A percentile compares a stretch with the other conserved stretches of the same genome.
phyloP scores from a whole-genome alignment of 2,797 vertebrate species.

The Pseudotriccus pelzelni region DNA sequence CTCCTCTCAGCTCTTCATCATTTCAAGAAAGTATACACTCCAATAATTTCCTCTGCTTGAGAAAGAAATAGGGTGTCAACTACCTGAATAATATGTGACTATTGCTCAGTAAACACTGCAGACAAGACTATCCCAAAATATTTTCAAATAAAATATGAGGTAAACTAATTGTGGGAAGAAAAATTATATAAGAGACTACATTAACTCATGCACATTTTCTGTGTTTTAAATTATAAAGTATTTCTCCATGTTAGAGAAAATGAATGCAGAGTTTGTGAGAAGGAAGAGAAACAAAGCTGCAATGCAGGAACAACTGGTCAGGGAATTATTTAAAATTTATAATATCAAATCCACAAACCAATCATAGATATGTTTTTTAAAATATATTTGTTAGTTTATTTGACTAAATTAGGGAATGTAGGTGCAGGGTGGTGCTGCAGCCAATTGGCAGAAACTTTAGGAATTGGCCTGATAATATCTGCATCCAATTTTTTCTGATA shows the following conservation, averaged over 20 bases:
- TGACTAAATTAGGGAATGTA: neutral
- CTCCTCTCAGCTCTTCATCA: neutral
- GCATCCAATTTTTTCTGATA: neutral
- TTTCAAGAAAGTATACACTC: neutral
- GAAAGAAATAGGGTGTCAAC: neutral
- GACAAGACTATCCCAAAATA: neutral
- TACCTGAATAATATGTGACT: neutral
- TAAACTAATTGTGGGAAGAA: neutral
- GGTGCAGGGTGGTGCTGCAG: neutral
- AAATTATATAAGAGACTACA: neutral
- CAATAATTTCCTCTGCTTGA: neutral
- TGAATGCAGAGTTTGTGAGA: neutral
- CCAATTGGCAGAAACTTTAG: neutral
- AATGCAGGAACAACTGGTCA: neutral
- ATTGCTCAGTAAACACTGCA: neutral
- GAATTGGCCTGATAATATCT: neutral
- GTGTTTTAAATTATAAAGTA: neutral
- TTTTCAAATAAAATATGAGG: neutral
- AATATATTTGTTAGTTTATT: neutral
- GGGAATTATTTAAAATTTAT: neutral
- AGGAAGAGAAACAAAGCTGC: neutral
- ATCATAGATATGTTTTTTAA: rapidly evolving
- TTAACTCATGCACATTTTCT: neutral
- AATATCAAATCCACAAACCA: neutral
- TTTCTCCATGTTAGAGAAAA: neutral